Evolutionary conservation across 2,888 invertebrate species (phyloP), one percentile per base, ranked within the genome.

Genomic region (Himalopsyche anomala): DNA sequence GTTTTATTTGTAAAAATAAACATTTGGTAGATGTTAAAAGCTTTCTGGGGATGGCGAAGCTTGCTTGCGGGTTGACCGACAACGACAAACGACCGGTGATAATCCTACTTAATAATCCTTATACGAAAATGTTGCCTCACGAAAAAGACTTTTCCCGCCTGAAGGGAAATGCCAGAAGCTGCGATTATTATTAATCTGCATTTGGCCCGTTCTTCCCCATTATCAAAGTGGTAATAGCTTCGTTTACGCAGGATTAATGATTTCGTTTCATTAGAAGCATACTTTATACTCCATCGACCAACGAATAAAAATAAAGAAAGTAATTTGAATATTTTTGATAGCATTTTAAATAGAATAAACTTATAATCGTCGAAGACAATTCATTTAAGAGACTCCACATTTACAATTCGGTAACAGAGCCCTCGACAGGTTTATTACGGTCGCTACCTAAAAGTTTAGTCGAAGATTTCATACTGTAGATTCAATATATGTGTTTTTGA

Each of bases 51-150:
- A 74, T 74, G 74, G 36, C 51, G 15, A 36, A 74, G 74, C 74
- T 74, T 51, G 51, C 51, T 74, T 74, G 19, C 38, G 74, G 74
- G 74, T 74, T 74, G 74, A 74, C 74, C 74, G 74, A 74, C 74
- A 74, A 19, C 74, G 74, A 74, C 74, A 36, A 74, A 74, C 74
- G 74, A 36, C 74, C 36, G 36, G 74, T 36, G 74, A 74, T 74
- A 74, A 74, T 74, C 74, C 74, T 15, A 36, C 74, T 74, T 28
- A 74, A 74, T 74, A 74, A 74, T 74, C 74, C 74, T 74, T 36
- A 74, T 36, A 74, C 74, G 74, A 74, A 74, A 74, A 74, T 36
- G 74, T 36, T 74, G 36, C 36, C 11, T 36, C 28, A 74, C 74
- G 15, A 74, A 62, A 45, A 62, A 74, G 74, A 36, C 74, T 74